Base-by-base conservation (phyloP, 2,888 invertebrate genomes). In the Adelognathus sp. region DNA sequence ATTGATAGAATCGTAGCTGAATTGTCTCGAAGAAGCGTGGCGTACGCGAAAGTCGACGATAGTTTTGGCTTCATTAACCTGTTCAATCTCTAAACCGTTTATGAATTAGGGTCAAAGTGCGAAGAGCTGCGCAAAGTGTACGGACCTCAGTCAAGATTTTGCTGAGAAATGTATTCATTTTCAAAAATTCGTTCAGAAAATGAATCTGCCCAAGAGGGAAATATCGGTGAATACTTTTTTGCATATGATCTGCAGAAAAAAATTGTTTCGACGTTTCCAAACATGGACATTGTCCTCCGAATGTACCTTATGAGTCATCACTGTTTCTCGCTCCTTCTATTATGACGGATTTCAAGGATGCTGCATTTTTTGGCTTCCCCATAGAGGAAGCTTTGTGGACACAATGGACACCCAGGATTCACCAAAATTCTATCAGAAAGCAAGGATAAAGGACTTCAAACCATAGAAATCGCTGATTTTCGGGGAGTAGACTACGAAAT, bases 261-360 rank as follows among this genome's bases (percentile, higher is more conserved):
- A 56, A 63, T 76, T 36, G 64, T 76, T 41, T 63, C 73, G 11
- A 78, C 69, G 14, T 73, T 74, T 36, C 74, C 69, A 24, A 78
- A 63, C 33, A 69, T 79, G 64, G 70, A 79, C 58, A 76, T 63
- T 33, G 70, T 33, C 18, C 11, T 76, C 11, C 70, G 70, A 63
- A 63, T 75, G 46, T 76, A 58, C 16, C 58, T 58, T 3, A 60
- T 58, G 0, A 39, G n/a, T n/a, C n/a, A n/a, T n/a, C n/a, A n/a
- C n/a, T n/a, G n/a, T n/a, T n/a, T n/a, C n/a, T n/a, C n/a, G n/a
- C n/a, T n/a, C n/a, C n/a, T n/a, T n/a, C n/a, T n/a, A n/a, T n/a
- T n/a, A n/a, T n/a, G n/a, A n/a, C n/a, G n/a, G n/a, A n/a, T n/a
- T n/a, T n/a, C n/a, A n/a, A n/a, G n/a, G n/a, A n/a, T n/a, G n/a